Conservation (phyloP, 53 echinoderm and acorn worm genomes). For the Stichopus horrens region DNA sequence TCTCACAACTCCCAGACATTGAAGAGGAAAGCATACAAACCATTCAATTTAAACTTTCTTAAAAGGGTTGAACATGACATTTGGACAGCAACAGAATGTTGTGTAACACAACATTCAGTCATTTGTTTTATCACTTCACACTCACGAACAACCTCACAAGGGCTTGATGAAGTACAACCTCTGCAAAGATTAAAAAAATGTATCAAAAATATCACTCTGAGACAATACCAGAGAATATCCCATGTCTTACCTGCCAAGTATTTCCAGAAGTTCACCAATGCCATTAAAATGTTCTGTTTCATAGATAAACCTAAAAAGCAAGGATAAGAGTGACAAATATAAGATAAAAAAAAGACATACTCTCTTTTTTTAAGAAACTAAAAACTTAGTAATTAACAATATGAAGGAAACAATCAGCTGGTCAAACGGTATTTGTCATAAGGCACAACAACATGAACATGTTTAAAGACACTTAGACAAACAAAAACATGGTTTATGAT, state of each 20-base stretch:
- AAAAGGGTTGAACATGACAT: no score
- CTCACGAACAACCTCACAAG: no score
- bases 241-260: conserved; percentile 94
- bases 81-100: no score
- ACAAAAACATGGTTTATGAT: background rate
- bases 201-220: background rate
- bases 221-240: background rate
- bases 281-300: conserved; percentile 99
- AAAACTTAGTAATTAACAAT: no score
- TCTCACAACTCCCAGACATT: no score
- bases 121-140: no score
- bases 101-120: no score
- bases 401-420: no score
- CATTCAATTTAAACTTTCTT: no score
- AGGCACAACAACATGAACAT: background rate
- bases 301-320: conserved; percentile 93
- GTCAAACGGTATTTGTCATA: background rate
- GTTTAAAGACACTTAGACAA: background rate
- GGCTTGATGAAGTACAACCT: background rate
- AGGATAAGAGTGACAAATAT: background rate
- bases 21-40: no score
- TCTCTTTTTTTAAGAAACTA: background rate
- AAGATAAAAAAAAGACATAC: background rate
- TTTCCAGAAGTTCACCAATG: conserved; percentile 99
- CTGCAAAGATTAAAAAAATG: background rate